These are phyloP conservation scores for Hypothenemus hampei DNA, from an alignment of 1,140 invertebrate genomes.

Conservation along the genomic window DNA sequence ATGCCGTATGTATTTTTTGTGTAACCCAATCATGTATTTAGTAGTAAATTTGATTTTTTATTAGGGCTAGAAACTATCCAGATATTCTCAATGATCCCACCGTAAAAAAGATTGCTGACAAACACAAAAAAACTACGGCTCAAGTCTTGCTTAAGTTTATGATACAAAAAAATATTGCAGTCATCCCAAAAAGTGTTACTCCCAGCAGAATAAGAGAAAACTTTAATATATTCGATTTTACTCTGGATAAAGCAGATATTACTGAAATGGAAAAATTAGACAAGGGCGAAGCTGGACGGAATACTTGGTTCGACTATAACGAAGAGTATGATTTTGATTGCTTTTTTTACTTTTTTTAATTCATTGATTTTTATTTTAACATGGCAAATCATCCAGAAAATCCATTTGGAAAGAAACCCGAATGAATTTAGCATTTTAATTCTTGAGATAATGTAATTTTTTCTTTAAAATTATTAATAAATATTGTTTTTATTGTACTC, in stretches of 20 bases:
- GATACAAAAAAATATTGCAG: slow-evolving; percentile 64
- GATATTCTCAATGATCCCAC: slow-evolving; percentile 63
- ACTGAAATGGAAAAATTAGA: slow-evolving; percentile 53
- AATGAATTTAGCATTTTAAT: no score
- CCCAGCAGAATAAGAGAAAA: slow-evolving; percentile 62
- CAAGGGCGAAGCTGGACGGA: slow-evolving; percentile 52
- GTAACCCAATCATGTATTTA: not conserved
- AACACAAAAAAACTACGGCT: slow-evolving; percentile 66
- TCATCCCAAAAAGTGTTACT: slow-evolving; percentile 82
- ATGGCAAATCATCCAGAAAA: slow-evolving; percentile 61
- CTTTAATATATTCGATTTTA: slow-evolving; percentile 59
- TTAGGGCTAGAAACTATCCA: slow-evolving; percentile 42
- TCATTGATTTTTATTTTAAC: slow-evolving; percentile 50
- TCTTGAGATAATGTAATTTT: no score
- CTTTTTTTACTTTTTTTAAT: not conserved
- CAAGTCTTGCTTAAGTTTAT: slow-evolving; percentile 75
- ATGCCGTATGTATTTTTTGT: not conserved
- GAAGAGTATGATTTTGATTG: slow-evolving; percentile 15
- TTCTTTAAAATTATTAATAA: no score
- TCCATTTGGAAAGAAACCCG: no score
- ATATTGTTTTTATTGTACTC: no score
- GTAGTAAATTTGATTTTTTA: not conserved
- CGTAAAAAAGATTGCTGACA: slow-evolving; percentile 62
- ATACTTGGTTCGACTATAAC: slow-evolving; percentile 48
- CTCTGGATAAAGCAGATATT: slow-evolving; percentile 53